Conservation (phyloP, 2,113 vertebrate genomes). For the Pluvianellus socialis region DNA sequence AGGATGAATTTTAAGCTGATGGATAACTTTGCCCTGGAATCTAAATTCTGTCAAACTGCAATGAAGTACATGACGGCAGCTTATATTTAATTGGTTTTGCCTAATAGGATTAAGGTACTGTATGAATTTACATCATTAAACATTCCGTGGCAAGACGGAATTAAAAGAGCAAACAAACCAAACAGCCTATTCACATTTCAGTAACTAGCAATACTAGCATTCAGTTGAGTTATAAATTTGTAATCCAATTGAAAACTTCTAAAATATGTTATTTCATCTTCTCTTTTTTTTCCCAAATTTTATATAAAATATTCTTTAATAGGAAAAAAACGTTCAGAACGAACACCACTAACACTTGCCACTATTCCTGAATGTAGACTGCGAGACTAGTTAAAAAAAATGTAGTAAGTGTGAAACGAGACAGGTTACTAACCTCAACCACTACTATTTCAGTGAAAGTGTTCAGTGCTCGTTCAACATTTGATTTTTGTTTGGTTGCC, state of each 20-base stretch:
- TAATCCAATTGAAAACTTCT: not conserved
- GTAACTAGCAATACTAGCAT: not conserved
- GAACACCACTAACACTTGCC: not conserved
- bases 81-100: not conserved
- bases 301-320: not conserved
- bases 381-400: not conserved
- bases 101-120: not conserved
- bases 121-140: not conserved
- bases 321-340: not conserved
- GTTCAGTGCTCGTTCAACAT: constrained; percentile 87
- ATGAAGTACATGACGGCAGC: not conserved
- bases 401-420: not conserved
- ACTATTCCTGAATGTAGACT: not conserved
- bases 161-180: not conserved
- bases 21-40: not conserved
- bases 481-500: constrained; percentile 92
- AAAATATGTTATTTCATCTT: not conserved
- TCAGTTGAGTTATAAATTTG: not conserved
- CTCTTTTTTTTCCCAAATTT: not conserved
- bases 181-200: not conserved
- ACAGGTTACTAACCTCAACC: constrained; percentile 83
- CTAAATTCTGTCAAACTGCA: not conserved
- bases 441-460: constrained; percentile 90
- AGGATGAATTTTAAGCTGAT: not conserved
- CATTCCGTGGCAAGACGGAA: not conserved